phyloP scores from a whole-genome alignment of 1,140 invertebrate species.

The Neomicropteryx cornuta region DNA sequence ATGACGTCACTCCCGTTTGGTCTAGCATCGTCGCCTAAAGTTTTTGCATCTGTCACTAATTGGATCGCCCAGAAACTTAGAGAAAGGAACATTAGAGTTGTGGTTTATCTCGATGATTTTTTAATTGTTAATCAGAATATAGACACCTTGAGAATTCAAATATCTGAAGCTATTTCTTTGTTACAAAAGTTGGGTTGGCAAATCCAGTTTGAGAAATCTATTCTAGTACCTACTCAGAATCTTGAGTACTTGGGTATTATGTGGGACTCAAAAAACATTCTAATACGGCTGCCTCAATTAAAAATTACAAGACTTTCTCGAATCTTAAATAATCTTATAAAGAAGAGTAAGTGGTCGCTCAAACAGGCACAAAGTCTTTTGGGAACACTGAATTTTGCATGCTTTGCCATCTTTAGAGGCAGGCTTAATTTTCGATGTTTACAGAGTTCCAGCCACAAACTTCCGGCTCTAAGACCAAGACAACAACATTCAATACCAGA shows the following conservation, averaged over 20 bases:
- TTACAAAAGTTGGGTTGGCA: conserved; percentile 13
- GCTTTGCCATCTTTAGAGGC: conserved; percentile 41
- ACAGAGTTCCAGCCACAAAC: conserved; percentile 3
- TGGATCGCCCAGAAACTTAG: conserved; percentile 11
- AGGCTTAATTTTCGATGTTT: conserved; percentile 9
- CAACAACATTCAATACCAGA: background rate
- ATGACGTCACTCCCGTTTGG: conserved; percentile 14
- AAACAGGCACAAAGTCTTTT: background rate
- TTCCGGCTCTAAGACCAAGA: background rate
- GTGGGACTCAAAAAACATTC: conserved; percentile 7
- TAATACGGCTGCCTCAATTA: background rate
- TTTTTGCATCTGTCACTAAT: conserved; percentile 9
- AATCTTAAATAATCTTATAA: background rate
- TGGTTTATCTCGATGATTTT: conserved; percentile 12
- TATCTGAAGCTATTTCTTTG: conserved; percentile 4
- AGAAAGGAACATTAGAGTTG: conserved; percentile 10
- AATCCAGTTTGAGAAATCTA: conserved; percentile 10
- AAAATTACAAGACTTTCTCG: background rate
- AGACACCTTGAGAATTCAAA: conserved; percentile 4
- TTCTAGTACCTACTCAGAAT: no score
- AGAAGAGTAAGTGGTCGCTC: conserved; percentile 1
- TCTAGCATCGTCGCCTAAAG: conserved; percentile 9
- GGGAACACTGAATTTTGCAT: conserved; percentile 24
- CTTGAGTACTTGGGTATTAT: conserved; percentile 10
- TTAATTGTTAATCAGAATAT: conserved; percentile 5